These are phyloP conservation scores for Rhizoglyphus robini DNA, from an alignment of 1,140 invertebrate genomes.

Conservation along the genomic window DNA sequence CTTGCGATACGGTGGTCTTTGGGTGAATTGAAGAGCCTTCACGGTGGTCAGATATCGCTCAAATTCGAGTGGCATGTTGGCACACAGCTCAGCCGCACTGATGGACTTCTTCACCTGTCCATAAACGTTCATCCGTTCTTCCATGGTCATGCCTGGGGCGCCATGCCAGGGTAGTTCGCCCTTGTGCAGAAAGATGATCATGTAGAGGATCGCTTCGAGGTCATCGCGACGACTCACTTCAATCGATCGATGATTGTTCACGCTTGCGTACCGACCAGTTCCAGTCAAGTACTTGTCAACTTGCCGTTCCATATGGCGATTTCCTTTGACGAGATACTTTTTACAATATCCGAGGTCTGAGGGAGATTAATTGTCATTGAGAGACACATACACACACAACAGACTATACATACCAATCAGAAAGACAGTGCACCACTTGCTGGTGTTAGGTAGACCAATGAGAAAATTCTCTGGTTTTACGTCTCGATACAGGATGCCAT, in stretches of 20 bases:
- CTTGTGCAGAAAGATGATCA: slow-evolving; percentile 99
- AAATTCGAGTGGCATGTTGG: slow-evolving; percentile 74
- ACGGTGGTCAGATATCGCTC: slow-evolving; percentile 70
- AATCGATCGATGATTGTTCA: slow-evolving; percentile 27
- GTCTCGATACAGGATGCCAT: slow-evolving; percentile 97
- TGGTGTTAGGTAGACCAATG: slow-evolving; percentile 92
- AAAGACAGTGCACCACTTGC: slow-evolving; percentile 43
- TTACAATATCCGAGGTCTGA: too few relatives aligned
- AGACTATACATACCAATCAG: slow-evolving; percentile 6
- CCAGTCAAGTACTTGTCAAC: slow-evolving; percentile 48
- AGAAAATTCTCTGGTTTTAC: slow-evolving; percentile 99
- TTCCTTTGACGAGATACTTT: neutral
- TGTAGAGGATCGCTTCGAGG: slow-evolving; percentile 96
- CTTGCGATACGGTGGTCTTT: slow-evolving; percentile 45
- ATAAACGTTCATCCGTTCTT: slow-evolving; percentile 98
- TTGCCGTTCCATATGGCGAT: too few relatives aligned
- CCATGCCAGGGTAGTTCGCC: slow-evolving; percentile 99
- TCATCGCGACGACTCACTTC: slow-evolving; percentile 99
- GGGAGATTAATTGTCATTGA: neutral
- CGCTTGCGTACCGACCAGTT: slow-evolving; percentile 36
- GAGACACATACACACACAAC: neutral
- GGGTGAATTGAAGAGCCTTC: slow-evolving; percentile 43
- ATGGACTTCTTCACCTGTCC: slow-evolving; percentile 96
- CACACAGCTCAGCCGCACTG: slow-evolving; percentile 88
- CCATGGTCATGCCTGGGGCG: slow-evolving; percentile 91